These are phyloP conservation scores for Pseudorasbora parva DNA, from an alignment of 2,113 vertebrate species.

Conservation along the genomic window DNA sequence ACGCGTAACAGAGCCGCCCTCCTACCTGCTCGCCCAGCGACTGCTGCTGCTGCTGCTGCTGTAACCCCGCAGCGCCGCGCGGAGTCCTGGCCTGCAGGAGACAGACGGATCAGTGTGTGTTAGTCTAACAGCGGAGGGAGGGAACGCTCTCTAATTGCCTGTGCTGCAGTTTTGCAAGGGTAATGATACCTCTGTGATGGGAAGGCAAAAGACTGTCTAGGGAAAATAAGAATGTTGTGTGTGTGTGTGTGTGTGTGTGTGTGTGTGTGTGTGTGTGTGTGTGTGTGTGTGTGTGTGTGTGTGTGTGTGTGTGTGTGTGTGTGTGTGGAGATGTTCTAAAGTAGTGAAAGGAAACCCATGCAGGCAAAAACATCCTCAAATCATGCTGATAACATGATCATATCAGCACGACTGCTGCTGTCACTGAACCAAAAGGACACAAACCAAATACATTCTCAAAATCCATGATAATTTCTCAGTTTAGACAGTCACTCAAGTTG, in stretches of 20 bases:
- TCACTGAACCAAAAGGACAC: background rate
- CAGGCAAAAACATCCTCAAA: background rate
- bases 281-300: background rate
- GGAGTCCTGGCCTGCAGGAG: slow-evolving; percentile 87
- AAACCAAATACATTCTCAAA: background rate
- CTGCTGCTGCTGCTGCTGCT: slow-evolving; percentile 69
- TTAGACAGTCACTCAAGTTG: background rate
- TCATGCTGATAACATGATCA: slow-evolving; percentile 15
- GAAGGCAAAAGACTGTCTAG: slow-evolving; percentile 29
- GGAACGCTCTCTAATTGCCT: slow-evolving; percentile 29
- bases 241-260: background rate
- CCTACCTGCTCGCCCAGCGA: slow-evolving; percentile 87
- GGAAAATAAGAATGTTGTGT: slow-evolving; percentile 4
- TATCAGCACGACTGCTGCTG: background rate
- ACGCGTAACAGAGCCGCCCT: slow-evolving; percentile 90
- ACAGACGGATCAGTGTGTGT: slow-evolving; percentile 27
- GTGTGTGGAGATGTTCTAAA: background rate
- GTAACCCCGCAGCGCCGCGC: slow-evolving; percentile 80
- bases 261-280: background rate
- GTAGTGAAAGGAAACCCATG: slow-evolving; percentile 25
- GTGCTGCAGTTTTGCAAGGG: slow-evolving; percentile 35
- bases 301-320: background rate
- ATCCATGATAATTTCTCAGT: background rate
- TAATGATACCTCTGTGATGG: slow-evolving; percentile 39
- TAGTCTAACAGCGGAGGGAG: background rate